Conservation (phyloP, 2,888 invertebrate species). For the Mesorhabditis belari region DNA sequence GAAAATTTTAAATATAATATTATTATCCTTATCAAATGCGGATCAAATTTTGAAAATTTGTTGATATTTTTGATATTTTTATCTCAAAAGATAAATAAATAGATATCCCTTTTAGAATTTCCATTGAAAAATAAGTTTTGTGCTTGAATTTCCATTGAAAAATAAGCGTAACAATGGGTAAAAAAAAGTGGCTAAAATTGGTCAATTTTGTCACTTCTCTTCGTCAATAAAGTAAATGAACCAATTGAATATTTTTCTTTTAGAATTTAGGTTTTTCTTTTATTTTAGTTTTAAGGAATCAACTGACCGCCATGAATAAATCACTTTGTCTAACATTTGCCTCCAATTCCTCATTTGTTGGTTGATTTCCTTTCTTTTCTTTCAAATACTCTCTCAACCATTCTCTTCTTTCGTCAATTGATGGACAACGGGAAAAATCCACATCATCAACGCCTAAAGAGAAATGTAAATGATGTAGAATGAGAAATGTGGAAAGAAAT, state of each 20-base stretch:
- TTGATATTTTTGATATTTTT: too few species aligned
- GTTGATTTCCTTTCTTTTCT: conserved; percentile 8
- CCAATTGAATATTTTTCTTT: neutral
- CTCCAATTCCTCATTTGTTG: conserved; percentile 12
- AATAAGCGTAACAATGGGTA: neutral
- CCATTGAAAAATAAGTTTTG: too few species aligned
- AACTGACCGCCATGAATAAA: conserved; percentile 43
- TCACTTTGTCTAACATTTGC: conserved; percentile 19
- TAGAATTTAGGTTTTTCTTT: neutral
- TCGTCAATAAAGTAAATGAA: conserved; percentile 1
- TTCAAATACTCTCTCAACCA: conserved; percentile 39
- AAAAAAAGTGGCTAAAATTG: conserved; percentile 3
- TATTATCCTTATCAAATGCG: neutral
- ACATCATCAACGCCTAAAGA: conserved; percentile 44
- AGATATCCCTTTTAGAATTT: too few species aligned
- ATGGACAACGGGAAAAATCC: conserved; percentile 39
- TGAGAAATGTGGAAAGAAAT: neutral
- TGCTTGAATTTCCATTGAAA: too few species aligned
- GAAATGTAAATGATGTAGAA: neutral
- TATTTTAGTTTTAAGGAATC: neutral
- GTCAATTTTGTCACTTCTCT: neutral
- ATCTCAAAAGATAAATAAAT: too few species aligned
- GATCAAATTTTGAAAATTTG: neutral
- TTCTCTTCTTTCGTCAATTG: conserved; percentile 19
- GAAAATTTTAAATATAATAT: conserved; percentile 7